Conservation (phyloP, 2,113 vertebrate species). For the Semnornis frantzii region DNA sequence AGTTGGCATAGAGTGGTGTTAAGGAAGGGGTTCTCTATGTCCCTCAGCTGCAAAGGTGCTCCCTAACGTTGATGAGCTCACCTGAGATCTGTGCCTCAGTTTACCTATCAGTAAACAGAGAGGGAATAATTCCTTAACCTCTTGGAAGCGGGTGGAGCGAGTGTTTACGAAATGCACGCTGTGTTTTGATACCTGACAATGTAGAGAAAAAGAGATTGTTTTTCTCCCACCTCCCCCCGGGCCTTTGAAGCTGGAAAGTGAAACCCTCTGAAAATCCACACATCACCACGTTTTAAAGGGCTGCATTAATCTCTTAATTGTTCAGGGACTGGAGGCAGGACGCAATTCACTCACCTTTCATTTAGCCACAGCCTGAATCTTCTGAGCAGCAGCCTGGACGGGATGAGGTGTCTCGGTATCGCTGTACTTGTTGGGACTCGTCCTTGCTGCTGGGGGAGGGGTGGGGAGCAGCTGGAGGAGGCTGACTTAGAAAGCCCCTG, state of each 20-base stretch:
- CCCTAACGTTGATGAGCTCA: neutral
- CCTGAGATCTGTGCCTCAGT: neutral
- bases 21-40: neutral
- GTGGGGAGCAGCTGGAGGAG: neutral
- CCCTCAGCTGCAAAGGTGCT: neutral
- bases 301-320: conserved; percentile 43
- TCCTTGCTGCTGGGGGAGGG: neutral
- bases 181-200: neutral
- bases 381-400: neutral
- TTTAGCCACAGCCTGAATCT: neutral
- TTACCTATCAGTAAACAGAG: neutral
- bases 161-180: neutral
- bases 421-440: neutral
- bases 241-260: conserved; percentile 35
- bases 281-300: neutral
- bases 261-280: conserved; percentile 32
- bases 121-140: neutral
- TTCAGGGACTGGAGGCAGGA: neutral
- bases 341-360: neutral
- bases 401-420: neutral
- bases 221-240: neutral
- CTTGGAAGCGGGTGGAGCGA: neutral
- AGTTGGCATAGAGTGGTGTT: neutral
- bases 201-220: neutral
- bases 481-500: neutral